A percentile compares a stretch with the other conserved stretches of the same genome.
Evolutionary conservation across 2,113 vertebrate genomes (phyloP).

Genomic region (Rhagologus leucostigma): DNA sequence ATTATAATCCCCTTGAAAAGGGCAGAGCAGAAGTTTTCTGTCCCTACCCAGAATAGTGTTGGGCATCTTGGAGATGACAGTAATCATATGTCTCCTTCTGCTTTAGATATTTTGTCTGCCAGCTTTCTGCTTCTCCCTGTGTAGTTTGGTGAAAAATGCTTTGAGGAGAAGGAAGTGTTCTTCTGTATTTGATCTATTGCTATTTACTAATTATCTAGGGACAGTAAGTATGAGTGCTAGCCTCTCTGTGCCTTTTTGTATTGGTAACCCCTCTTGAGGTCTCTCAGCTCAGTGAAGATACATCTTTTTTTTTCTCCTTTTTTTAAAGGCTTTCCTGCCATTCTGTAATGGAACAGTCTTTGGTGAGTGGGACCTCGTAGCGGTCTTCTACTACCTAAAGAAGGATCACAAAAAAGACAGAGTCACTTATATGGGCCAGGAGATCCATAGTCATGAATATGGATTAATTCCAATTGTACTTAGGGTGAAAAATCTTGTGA

Average conservation of each 20-base stretch:
- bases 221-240: background rate
- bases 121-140: background rate
- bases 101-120: background rate
- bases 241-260: background rate
- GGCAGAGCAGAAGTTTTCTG: background rate
- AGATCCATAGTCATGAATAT: background rate
- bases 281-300: background rate
- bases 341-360: background rate
- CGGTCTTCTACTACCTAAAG: background rate
- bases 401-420: background rate
- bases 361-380: background rate
- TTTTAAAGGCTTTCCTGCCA: background rate
- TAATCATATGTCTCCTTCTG: background rate
- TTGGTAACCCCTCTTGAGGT: background rate
- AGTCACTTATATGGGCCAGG: background rate
- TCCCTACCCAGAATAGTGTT: background rate
- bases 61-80: background rate
- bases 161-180: background rate
- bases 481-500: background rate
- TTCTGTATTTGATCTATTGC: background rate
- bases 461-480: background rate
- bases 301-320: rapidly evolving
- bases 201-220: background rate
- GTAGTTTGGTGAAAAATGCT: background rate
- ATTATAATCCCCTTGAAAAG: background rate